A percentile compares a stretch with the other conserved stretches of the same genome.
Evolutionary conservation across 2,888 invertebrate species (phyloP).

Genomic region (Aphrophora alni): DNA sequence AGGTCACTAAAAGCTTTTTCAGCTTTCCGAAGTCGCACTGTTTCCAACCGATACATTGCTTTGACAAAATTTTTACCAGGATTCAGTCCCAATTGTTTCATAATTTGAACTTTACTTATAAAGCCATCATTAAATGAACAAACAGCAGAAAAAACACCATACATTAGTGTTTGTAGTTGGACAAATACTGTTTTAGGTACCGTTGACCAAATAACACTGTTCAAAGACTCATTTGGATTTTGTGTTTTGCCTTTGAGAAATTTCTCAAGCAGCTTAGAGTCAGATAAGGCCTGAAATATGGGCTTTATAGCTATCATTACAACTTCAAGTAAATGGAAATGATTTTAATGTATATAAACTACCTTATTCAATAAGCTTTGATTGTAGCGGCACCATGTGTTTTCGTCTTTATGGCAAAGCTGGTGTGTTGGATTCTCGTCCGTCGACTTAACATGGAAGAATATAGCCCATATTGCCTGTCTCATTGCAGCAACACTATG

Average conservation of each 20-base stretch:
- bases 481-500: slow-evolving; percentile 33
- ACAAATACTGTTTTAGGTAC: slow-evolving; percentile 39
- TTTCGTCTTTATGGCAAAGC: too few relatives aligned
- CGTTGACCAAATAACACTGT: slow-evolving; percentile 27
- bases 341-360: neutral
- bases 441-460: neutral
- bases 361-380: too few relatives aligned
- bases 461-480: slow-evolving; percentile 47
- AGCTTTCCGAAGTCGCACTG: neutral
- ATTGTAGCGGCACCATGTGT: too few relatives aligned
- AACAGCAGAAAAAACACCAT: slow-evolving; percentile 34
- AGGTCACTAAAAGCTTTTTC: neutral
- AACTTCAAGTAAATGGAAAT: too few relatives aligned
- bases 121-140: slow-evolving; percentile 32
- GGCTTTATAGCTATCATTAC: slow-evolving; percentile 2
- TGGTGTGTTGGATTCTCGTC: too few relatives aligned
- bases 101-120: neutral
- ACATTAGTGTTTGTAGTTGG: slow-evolving; percentile 19
- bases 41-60: too few relatives aligned
- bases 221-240: too few relatives aligned
- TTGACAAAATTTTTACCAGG: slow-evolving; percentile 9
- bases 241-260: slow-evolving; percentile 27
- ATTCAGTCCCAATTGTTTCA: neutral
- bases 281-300: slow-evolving; percentile 17
- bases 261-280: neutral